Evolutionary conservation across 2,113 vertebrate species (phyloP).

Genomic region (Corythornis vintsioides): DNA sequence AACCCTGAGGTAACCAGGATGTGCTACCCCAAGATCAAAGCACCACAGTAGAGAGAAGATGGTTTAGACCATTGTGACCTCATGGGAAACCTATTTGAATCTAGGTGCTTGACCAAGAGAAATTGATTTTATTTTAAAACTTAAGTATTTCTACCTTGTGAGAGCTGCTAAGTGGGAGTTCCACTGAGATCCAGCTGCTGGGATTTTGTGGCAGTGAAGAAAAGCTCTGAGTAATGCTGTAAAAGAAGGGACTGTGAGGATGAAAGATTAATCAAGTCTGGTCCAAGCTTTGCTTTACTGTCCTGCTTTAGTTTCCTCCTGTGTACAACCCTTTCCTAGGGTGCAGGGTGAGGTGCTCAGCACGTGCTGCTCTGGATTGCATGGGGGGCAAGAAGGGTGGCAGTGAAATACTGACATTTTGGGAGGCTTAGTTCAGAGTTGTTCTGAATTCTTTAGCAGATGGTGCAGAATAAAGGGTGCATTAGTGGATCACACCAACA

Average conservation of each 20-base stretch:
- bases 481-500: background rate
- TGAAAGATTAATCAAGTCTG: background rate
- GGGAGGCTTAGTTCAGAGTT: background rate
- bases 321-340: background rate
- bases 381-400: background rate
- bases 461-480: background rate
- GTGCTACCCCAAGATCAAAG: background rate
- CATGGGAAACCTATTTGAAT: background rate
- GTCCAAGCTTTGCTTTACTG: background rate
- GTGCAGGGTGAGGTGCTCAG: background rate
- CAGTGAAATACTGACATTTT: background rate
- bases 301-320: background rate
- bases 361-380: background rate
- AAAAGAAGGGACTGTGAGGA: background rate
- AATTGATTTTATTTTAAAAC: background rate
- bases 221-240: background rate
- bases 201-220: background rate
- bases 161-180: background rate
- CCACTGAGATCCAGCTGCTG: background rate
- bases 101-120: background rate
- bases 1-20: background rate
- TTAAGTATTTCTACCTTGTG: background rate
- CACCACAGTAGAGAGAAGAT: background rate
- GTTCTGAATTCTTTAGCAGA: background rate
- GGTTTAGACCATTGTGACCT: background rate